Base-by-base conservation (phyloP, 2,113 vertebrate genomes). In the Percina caprodes region DNA sequence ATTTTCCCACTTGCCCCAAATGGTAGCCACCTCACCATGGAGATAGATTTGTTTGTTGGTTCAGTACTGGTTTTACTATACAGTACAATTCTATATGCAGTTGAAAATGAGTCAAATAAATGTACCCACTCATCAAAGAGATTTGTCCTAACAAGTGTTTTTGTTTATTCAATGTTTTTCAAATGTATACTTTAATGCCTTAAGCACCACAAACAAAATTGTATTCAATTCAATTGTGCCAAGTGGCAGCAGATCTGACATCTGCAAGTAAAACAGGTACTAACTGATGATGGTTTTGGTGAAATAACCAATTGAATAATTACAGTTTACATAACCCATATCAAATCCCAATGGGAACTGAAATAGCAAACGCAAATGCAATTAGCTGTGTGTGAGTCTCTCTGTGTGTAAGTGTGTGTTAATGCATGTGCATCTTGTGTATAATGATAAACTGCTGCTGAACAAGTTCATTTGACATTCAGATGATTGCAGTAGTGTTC, bases 401-500 rank as follows among this genome's bases (percentile, higher is more conserved):
- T 71, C 3, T 58, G 52, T 45, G 23, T 26, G 23, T 46, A n/a
- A 12, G 52, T n/a, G n/a, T 15, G 23, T 69, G 14, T 33, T 0
- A 18, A 1, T 16, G 13, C 48, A 12, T 26, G 23, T 39, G 8
- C 35, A 39, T 39, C 9, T 9, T 21, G 58, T 35, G 18, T 3
- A 4, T 19, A 14, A 59, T 15, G 66, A 30, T 35, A 15, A 69
- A 49, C 35, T 72, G 33, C 26, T 72, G 74, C 26, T 33, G 42
- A 80, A 66, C 1, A 45, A 45, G 59, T 84, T 54, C 73, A 65
- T 61, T 26, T 35, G 62, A 76, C 51, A 11, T 66, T 60, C 77
- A 89, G 84, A 80, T 48, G 75, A 90, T 85, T 89, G 80, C 86
- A 83, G 75, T 49, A 85, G 80, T 62, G 85, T 30, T 82, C 80